A percentile compares a stretch with the other conserved stretches of the same genome.
Conservation (phyloP, 1,140 invertebrate species). For the Sipha flava region DNA sequence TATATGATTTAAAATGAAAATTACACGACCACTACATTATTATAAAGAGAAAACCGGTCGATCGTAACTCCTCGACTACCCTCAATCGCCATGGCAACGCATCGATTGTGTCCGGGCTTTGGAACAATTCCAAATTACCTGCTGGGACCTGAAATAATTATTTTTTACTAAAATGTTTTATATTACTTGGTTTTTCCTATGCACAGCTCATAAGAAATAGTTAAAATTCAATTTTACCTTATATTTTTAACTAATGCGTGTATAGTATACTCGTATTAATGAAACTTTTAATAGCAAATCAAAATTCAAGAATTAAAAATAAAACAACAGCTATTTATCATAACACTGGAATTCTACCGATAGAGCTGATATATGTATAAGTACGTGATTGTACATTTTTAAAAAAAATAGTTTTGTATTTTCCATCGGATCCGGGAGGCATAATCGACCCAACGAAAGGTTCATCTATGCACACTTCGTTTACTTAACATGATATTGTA, state of each 20-base stretch:
- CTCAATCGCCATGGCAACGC: slow-evolving; percentile 20
- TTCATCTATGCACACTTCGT: no score
- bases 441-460: no score
- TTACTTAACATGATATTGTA: no score
- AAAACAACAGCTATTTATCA: neutral
- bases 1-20: neutral
- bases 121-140: slow-evolving; percentile 5
- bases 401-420: no score
- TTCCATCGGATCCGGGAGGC: no score
- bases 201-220: neutral
- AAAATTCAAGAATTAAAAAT: neutral
- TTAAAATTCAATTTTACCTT: neutral
- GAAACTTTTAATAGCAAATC: no score
- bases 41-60: slow-evolving; percentile 6
- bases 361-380: no score
- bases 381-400: no score
- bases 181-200: neutral
- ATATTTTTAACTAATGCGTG: neutral
- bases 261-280: no score
- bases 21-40: neutral
- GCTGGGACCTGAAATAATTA: slow-evolving; percentile 14
- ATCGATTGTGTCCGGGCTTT: slow-evolving; percentile 17
- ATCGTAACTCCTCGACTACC: slow-evolving; percentile 11
- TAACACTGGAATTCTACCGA: no score
- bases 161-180: neutral